phyloP scores from a whole-genome alignment of 2,888 invertebrate genomes.

The Apamea crenata region DNA sequence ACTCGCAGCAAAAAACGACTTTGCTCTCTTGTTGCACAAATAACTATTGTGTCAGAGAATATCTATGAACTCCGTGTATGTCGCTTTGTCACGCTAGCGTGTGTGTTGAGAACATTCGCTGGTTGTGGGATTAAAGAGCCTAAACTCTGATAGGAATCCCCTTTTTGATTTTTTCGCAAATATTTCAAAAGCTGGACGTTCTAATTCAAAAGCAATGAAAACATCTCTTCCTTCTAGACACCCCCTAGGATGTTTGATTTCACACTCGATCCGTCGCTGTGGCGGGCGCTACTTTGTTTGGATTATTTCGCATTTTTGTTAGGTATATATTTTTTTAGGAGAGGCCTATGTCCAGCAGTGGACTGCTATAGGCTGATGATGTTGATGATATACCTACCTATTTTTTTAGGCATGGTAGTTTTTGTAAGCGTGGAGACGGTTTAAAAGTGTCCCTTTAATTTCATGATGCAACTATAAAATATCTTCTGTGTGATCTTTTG shows the following conservation, averaged over 20 bases:
- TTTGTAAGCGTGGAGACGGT: neutral
- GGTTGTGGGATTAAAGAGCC: neutral
- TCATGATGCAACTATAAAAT: neutral
- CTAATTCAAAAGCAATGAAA: neutral
- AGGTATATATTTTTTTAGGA: no score
- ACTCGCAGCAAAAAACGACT: no score
- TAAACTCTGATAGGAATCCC: neutral
- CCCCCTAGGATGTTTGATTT: neutral
- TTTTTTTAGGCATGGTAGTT: neutral
- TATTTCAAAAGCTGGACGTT: neutral
- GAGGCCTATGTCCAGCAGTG: no score
- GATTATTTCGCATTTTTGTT: neutral
- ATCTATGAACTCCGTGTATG: neutral
- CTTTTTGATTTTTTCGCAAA: neutral
- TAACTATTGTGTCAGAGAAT: neutral
- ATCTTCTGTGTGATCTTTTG: neutral
- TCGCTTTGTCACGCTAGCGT: neutral
- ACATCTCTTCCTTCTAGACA: neutral
- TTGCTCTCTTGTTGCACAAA: no score
- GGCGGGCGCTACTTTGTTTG: neutral
- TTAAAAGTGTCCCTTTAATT: neutral
- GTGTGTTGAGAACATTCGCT: neutral
- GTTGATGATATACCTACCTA: no score
- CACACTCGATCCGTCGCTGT: neutral
- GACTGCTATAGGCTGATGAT: no score